A percentile compares a stretch with the other conserved stretches of the same genome.
These are phyloP conservation scores for Peromyscus leucopus DNA, from an alignment of 2,113 vertebrate genomes.

Conservation along the genomic window DNA sequence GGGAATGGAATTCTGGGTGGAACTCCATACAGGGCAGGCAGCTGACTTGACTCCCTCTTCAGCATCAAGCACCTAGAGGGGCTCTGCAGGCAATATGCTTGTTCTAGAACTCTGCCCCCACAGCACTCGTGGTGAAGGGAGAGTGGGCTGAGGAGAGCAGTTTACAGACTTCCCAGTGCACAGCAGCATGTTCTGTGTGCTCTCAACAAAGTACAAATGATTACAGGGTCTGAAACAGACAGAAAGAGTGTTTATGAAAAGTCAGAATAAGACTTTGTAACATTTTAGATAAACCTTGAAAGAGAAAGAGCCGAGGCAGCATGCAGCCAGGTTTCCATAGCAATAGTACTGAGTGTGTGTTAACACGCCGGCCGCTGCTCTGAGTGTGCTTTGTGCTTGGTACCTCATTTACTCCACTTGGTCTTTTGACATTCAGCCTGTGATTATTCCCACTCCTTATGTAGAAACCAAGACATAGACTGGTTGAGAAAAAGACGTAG, in stretches of 20 bases:
- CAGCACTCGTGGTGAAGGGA: background rate
- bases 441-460: background rate
- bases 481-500: background rate
- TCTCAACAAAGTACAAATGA: slow-evolving; percentile 68
- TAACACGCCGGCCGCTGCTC: background rate
- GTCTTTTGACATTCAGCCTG: background rate
- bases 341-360: slow-evolving; percentile 47
- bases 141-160: background rate
- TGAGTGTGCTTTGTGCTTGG: background rate
- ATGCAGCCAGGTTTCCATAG: slow-evolving; percentile 39
- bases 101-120: background rate
- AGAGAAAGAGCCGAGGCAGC: slow-evolving; percentile 49
- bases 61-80: background rate
- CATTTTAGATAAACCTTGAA: slow-evolving; percentile 58
- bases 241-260: slow-evolving; percentile 69
- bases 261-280: slow-evolving; percentile 46
- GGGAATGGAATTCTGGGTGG: slow-evolving; percentile 26
- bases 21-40: background rate
- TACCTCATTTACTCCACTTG: background rate
- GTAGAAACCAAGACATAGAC: background rate
- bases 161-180: background rate
- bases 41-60: slow-evolving; percentile 25
- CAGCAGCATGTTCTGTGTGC: slow-evolving; percentile 8
- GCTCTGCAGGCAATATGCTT: background rate
- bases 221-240: slow-evolving; percentile 55